phyloP scores from a whole-genome alignment of 2,797 vertebrate species.

The Hyperoplus lanceolatus region DNA sequence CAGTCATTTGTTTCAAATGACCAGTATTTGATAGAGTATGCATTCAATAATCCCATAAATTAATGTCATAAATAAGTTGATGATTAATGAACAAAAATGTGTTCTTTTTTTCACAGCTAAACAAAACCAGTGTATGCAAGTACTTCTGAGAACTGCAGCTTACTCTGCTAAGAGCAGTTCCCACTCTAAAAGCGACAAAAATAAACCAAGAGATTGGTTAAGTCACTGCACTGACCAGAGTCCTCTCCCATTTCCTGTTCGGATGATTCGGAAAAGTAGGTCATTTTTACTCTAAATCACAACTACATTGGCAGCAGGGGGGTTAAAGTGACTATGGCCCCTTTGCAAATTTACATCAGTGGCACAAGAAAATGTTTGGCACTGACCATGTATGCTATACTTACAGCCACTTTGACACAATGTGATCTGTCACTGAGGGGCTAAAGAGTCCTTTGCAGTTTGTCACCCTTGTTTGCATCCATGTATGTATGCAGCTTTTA shows the following conservation, averaged over 20 bases:
- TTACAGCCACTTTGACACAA: slow-evolving; percentile 44
- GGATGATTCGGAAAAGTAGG: slow-evolving; percentile 59
- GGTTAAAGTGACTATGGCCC: slow-evolving; percentile 45
- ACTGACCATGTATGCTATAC: slow-evolving; percentile 65
- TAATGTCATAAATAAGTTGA: slow-evolving; percentile 84
- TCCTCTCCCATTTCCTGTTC: slow-evolving; percentile 69
- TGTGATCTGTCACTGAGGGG: slow-evolving; percentile 39
- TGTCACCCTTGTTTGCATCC: slow-evolving; percentile 28
- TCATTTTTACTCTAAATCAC: slow-evolving; percentile 51
- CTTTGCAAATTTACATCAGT: slow-evolving; percentile 64
- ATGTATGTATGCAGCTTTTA: slow-evolving; percentile 21
- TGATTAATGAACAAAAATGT: slow-evolving; percentile 81
- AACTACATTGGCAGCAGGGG: slow-evolving; percentile 57
- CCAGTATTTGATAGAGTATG: slow-evolving; percentile 71
- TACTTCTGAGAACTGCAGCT: slow-evolving; percentile 66
- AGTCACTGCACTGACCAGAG: slow-evolving; percentile 61
- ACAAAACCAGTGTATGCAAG: slow-evolving; percentile 82
- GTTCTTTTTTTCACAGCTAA: slow-evolving; percentile 84
- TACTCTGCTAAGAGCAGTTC: slow-evolving; percentile 61
- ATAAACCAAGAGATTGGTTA: slow-evolving; percentile 62
- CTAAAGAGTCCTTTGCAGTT: slow-evolving; percentile 21
- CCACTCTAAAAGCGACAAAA: slow-evolving; percentile 64
- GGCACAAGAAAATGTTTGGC: slow-evolving; percentile 81
- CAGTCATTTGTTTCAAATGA: slow-evolving; percentile 71
- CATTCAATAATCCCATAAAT: slow-evolving; percentile 83